Percentiles rank a stretch among this genome's conserved stretches.
Conservation (phyloP, 2,797 vertebrate genomes). For the Podarcis siculus region DNA sequence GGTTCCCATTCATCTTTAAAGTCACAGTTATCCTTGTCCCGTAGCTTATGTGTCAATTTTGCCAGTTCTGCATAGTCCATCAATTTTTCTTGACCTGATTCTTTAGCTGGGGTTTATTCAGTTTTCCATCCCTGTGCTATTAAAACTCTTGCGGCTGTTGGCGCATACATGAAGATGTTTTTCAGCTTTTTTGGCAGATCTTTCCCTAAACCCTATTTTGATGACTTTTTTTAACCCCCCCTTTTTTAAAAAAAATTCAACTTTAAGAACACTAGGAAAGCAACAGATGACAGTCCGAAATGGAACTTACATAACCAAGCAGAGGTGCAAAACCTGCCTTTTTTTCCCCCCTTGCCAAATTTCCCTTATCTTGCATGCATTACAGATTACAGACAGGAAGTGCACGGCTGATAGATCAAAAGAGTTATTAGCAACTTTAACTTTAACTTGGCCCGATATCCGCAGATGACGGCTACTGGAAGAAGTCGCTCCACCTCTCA, state of each 20-base stretch:
- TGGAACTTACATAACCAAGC: conserved; percentile 50
- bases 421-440: background rate
- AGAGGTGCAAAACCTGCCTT: background rate
- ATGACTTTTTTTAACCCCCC: too few species aligned
- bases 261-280: conserved; percentile 18
- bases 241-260: conserved; percentile 24
- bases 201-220: too few species aligned
- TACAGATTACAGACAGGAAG: conserved; percentile 48
- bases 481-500: background rate
- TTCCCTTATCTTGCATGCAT: conserved; percentile 62
- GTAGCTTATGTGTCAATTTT: too few species aligned
- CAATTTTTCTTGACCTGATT: too few species aligned
- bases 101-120: too few species aligned
- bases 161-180: too few species aligned
- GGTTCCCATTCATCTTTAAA: too few species aligned
- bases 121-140: too few species aligned
- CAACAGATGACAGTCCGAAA: conserved; percentile 42
- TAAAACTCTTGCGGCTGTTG: too few species aligned
- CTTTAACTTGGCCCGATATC: background rate
- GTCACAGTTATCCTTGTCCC: too few species aligned
- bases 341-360: background rate
- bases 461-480: background rate
- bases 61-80: too few species aligned
- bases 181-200: too few species aligned
- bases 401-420: background rate